phyloP scores from a whole-genome alignment of 1,140 invertebrate species.

The Hyles euphorbiae region DNA sequence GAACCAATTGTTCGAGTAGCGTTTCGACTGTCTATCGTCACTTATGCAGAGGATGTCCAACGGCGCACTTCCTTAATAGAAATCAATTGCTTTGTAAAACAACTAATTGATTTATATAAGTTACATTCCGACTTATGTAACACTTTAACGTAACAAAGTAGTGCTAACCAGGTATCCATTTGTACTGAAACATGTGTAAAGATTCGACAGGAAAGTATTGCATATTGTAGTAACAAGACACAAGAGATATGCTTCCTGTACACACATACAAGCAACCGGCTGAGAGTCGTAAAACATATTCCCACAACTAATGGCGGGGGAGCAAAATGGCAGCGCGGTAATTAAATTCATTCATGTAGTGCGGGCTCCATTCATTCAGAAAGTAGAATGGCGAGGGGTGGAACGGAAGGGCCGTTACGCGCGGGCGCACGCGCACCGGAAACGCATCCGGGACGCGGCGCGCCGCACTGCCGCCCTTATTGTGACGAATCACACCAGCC shows the following conservation, averaged over 20 bases:
- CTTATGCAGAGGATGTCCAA: too few species aligned
- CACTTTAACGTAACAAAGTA: too few species aligned
- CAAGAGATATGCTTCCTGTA: constrained; percentile 8
- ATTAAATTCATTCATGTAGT: constrained; percentile 22
- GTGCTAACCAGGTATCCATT: too few species aligned
- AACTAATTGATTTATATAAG: too few species aligned
- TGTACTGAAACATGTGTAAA: too few species aligned
- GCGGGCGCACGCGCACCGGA: constrained; percentile 59
- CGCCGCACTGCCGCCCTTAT: constrained; percentile 44
- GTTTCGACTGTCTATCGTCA: too few species aligned
- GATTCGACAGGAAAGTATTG: too few species aligned
- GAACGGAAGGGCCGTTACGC: constrained; percentile 66
- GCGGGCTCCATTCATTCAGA: constrained; percentile 37
- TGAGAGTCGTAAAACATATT: constrained; percentile 12
- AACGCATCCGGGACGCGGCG: constrained; percentile 66
- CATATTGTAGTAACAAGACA: background rate
- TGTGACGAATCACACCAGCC: constrained; percentile 1
- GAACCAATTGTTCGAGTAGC: background rate
- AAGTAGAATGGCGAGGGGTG: constrained; percentile 51
- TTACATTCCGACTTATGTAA: too few species aligned
- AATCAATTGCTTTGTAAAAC: too few species aligned
- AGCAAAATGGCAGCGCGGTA: constrained; percentile 13
- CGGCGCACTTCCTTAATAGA: too few species aligned
- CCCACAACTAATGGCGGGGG: constrained; percentile 16
- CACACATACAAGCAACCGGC: constrained; percentile 1